Evolutionary conservation across 1,140 invertebrate genomes (phyloP), one percentile per base, ranked within the genome.

Genomic region (Metopolophium dirhodum): DNA sequence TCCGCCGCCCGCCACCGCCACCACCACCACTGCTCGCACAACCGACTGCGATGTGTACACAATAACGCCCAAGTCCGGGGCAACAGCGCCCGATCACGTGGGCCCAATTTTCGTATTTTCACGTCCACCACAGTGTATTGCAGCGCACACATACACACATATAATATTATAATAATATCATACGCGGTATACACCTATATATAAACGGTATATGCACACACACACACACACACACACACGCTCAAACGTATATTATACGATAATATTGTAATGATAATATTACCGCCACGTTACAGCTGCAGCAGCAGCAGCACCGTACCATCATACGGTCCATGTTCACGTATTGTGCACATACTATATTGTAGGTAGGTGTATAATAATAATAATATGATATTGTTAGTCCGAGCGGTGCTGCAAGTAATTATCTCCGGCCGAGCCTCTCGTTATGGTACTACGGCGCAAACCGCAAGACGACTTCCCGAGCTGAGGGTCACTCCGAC

Each of bases 381-480:
- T 49, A 49, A 49, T 51, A 51, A 47, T 47, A 47, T 22, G 35
- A 14, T 37, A 83, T 83, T 41, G 37, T 83, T 82, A n/a, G 23
- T 20, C 26, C 14, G 41, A 6, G 22, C 45, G n/a, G 49, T 51
- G 14, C 49, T 20, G 57, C 35, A 30, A 77, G 45, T 77, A 37
- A 83, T 92, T 83, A 83, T 92, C 47, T 61, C 37, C 23, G 57
- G 11, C 26, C 85, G 26, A 14, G 14, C 54, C 26, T 83, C 68
- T 83, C 91, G 91, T 91, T 83, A 91, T 77, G n/a, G 14, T 77
- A 35, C 14, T 51, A n/a, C 30, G 91, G 7, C 91, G 4, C 35
- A 92, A 92, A 92, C 91, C 91, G 47, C 91, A 92, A 92, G 45
- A 68, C 30, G 90, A 77, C 90, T 91, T 91, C 11, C n/a, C 61